Percentiles rank a stretch among this genome's conserved stretches.
phyloP scores from a whole-genome alignment of 2,113 vertebrate species.

The Lepidothrix coronata region DNA sequence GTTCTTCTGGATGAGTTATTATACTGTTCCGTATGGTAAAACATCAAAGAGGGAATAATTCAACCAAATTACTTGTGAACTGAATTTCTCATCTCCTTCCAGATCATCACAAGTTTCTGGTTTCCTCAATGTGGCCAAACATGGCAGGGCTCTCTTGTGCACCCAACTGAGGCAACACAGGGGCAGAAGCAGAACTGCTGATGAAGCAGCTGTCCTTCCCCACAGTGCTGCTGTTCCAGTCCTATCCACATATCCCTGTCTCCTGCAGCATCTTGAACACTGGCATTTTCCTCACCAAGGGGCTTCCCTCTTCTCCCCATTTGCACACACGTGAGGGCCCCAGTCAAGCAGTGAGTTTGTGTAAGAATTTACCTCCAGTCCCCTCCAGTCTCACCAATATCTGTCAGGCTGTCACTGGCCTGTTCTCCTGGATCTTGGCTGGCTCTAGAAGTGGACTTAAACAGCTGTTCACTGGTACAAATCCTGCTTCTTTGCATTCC shows the following conservation, averaged over 20 bases:
- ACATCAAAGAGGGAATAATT: conserved; percentile 41
- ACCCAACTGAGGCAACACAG: not conserved
- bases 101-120: conserved; percentile 42
- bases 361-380: not conserved
- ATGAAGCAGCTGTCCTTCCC: not conserved
- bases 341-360: not conserved
- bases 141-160: not conserved
- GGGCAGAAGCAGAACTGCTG: not conserved
- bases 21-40: conserved; percentile 29
- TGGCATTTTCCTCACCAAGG: not conserved
- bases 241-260: rapidly evolving
- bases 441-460: not conserved
- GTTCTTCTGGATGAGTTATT: conserved; percentile 34
- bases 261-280: not conserved
- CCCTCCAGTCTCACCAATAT: rapidly evolving
- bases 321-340: rapidly evolving
- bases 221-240: not conserved
- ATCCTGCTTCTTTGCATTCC: not conserved
- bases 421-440: not conserved
- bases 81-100: conserved; percentile 60
- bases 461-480: not conserved
- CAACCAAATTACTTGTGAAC: conserved; percentile 34
- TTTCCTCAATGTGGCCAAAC: conserved; percentile 44
- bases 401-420: not conserved
- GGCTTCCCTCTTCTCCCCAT: not conserved